Percentiles rank a stretch among this genome's conserved stretches.
Conservation (phyloP, 1,140 invertebrate genomes). For the Lethrus apterus region DNA sequence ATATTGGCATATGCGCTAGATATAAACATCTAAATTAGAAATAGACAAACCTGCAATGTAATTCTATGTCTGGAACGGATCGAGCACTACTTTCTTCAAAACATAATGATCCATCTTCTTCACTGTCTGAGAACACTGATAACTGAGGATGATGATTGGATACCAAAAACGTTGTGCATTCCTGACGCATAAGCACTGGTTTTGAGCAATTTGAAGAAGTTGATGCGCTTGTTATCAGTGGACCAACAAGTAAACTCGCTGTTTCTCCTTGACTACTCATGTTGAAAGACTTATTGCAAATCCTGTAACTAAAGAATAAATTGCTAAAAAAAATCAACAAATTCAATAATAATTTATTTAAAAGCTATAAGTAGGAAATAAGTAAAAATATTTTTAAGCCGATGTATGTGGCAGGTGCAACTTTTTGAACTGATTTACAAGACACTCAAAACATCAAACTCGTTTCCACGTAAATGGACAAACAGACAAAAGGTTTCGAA, state of each 20-base stretch:
- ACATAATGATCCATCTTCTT: slow-evolving; percentile 60
- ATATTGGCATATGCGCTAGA: not conserved
- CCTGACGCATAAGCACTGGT: slow-evolving; percentile 74
- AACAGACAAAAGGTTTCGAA: no score
- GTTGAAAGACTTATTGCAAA: no score
- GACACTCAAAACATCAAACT: no score
- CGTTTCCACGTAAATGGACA: no score
- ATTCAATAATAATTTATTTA: no score
- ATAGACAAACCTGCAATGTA: slow-evolving; percentile 60
- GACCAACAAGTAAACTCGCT: slow-evolving; percentile 60
- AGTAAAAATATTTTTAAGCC: no score
- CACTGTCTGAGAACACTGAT: slow-evolving; percentile 67
- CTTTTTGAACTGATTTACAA: no score
- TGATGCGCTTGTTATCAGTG: slow-evolving; percentile 46
- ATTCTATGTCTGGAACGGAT: slow-evolving; percentile 82
- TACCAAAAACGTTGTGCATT: slow-evolving; percentile 66
- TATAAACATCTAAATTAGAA: no score
- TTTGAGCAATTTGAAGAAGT: slow-evolving; percentile 46
- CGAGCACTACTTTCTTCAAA: slow-evolving; percentile 63
- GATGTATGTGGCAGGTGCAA: no score
- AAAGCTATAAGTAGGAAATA: no score
- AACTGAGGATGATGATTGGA: slow-evolving; percentile 64
- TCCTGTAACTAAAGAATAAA: no score
- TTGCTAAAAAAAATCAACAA: no score
- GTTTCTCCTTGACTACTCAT: slow-evolving; percentile 69